Base-by-base conservation (phyloP, 2,797 vertebrate genomes). In the Ambastaia sidthimunki region DNA sequence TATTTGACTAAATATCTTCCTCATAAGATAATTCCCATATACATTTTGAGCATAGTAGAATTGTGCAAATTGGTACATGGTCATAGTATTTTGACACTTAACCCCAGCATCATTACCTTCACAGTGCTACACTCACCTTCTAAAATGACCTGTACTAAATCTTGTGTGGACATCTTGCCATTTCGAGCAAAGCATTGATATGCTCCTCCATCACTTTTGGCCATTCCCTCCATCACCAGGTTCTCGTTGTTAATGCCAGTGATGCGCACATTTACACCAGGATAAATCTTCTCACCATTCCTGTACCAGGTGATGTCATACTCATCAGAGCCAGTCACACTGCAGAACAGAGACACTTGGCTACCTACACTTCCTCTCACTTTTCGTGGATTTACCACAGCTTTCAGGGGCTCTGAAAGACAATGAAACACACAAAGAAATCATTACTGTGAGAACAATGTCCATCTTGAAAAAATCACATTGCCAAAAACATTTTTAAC, bases 171-270 rank as follows among this genome's bases (percentile, higher is more conserved):
- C 94, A 97, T 97, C 88, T 96, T 97, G 87, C 94, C 95, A 85
- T 95, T 96, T 82, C 97, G 94, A 81, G 97, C 96, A 13, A 99
- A 99, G 89, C 98, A 99, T 91, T 99, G 98, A 91, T 99, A 99
- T 0, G 97, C 96, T 0, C 98, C 98, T 1, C 97, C 97, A 0
- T 99, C 98, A 4, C 97, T 99, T 92, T 97, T 98, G 18, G 95
- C 96, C 97, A 99, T 97, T 84, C 96, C 98, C 69, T 99, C 97
- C 95, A 99, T 98, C 84, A 98, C 93, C 71, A 99, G 95, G 89
- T 94, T 98, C 90, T 99, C 97, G 1, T 94, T 93, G 90, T 94
- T 97, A 86, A 94, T 21, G 0, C 98, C 98, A 1, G 94, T 95
- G 90, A 99, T 96, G 80, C 96, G 94, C 37, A 98, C 96, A 0